Base-by-base conservation (phyloP, 2,113 vertebrate genomes). In the Eidolon helvum region DNA sequence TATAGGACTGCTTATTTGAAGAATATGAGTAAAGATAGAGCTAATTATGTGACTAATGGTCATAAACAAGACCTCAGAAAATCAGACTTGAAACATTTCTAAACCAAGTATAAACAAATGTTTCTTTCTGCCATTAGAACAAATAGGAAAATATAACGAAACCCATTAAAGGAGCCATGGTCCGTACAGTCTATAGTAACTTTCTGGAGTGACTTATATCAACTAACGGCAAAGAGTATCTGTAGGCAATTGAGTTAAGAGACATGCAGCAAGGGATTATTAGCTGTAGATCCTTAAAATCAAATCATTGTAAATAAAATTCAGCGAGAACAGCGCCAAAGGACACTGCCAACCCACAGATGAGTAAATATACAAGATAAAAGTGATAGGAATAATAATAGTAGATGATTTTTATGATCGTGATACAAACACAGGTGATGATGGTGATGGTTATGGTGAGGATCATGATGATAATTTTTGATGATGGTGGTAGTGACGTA, bases 401-500 rank as follows among this genome's bases (percentile, higher is more conserved):
- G 35, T 35, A 0, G 7, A 4, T 21, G n/a, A 40, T 35, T 19
- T 26, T 57, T 11, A 7, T 74, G 14, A 18, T 68, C 14, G 22
- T 53, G n/a, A 50, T 55, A 48, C 12, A 48, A 4, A 48, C 48
- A 48, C 48, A 48, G 35, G 2, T 43, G 66, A 3, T 57, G 33
- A 5, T 75, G 11, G 10, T 28, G 57, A 4, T 61, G 59, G 4
- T 61, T 35, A 16, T 57, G 77, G 3, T 77, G 43, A 3, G 6
- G 24, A 0, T 68, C 21, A 1, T 12, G 33, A 7, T 48, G 45
- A 48, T 48, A 45, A 45, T 45, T 45, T 45, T 45, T 19, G 30
- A 1, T 5, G 33, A 1, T 28, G 30, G 9, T 57, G 50, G 3
- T 21, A 10, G 0, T 22, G 16, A 5, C 28, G 30, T 71, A 11